Evolutionary conservation across 1,140 invertebrate genomes (phyloP).

Genomic region (Drosophila seguyi): DNA sequence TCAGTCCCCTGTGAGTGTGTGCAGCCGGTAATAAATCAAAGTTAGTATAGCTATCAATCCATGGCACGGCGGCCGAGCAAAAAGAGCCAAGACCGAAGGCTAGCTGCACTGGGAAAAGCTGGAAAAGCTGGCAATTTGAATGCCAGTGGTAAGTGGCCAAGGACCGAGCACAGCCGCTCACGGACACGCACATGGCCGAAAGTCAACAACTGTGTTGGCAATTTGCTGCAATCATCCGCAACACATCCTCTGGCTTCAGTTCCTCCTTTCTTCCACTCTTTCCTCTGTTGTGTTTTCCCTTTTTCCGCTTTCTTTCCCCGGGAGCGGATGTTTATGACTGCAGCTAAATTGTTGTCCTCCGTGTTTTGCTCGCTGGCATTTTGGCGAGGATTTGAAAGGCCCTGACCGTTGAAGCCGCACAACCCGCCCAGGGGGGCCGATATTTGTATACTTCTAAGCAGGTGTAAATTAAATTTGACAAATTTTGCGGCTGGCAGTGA

Average conservation of each 20-base stretch:
- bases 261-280: background rate
- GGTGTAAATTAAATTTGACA: slow-evolving; percentile 62
- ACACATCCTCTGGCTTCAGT: slow-evolving; percentile 23
- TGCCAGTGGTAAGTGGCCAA: slow-evolving; percentile 69
- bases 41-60: slow-evolving; percentile 73
- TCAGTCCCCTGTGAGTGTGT: slow-evolving; percentile 29
- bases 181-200: slow-evolving; percentile 32
- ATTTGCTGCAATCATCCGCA: slow-evolving; percentile 71
- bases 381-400: slow-evolving; percentile 16
- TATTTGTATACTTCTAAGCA: slow-evolving; percentile 55
- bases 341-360: slow-evolving; percentile 40
- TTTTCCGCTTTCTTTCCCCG: slow-evolving; percentile 5
- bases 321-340: slow-evolving; percentile 33
- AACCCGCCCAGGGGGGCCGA: slow-evolving; percentile 3
- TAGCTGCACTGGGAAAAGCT: slow-evolving; percentile 37
- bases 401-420: slow-evolving; percentile 19
- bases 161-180: slow-evolving; percentile 26
- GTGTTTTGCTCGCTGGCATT: slow-evolving; percentile 27
- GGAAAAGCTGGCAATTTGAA: slow-evolving; percentile 61
- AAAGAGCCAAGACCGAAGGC: slow-evolving; percentile 29
- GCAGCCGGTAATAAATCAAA: slow-evolving; percentile 71
- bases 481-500: slow-evolving; percentile 38
- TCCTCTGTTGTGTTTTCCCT: background rate
- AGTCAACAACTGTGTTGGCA: slow-evolving; percentile 59
- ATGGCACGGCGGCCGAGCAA: slow-evolving; percentile 44